Percentiles rank a stretch among this genome's conserved stretches.
phyloP scores from a whole-genome alignment of 2,888 invertebrate species.

The Hypena proboscidalis region DNA sequence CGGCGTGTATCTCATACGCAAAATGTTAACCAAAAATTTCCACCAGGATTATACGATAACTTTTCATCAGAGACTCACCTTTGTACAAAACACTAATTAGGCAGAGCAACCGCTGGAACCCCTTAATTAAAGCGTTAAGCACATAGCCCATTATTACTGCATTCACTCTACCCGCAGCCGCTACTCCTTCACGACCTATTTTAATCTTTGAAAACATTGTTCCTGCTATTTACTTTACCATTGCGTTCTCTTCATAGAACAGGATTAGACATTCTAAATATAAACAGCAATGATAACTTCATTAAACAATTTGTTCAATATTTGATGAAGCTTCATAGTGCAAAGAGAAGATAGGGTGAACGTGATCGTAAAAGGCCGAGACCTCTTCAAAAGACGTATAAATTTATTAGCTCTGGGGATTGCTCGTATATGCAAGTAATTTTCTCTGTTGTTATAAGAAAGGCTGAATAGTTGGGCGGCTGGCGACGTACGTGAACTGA shows the following conservation, averaged over 20 bases:
- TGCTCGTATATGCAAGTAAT: slow-evolving; percentile 32
- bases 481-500: slow-evolving; percentile 34
- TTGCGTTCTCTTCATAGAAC: background rate
- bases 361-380: slow-evolving; percentile 29
- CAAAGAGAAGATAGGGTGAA: slow-evolving; percentile 24
- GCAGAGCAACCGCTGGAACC: slow-evolving; percentile 22
- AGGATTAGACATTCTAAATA: background rate
- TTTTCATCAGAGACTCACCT: slow-evolving; percentile 25
- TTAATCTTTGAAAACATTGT: background rate
- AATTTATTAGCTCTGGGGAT: slow-evolving; percentile 40
- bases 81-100: slow-evolving; percentile 38
- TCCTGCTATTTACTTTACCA: slow-evolving; percentile 9
- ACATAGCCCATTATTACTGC: slow-evolving; percentile 31
- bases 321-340: slow-evolving; percentile 10
- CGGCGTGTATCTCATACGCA: no score
- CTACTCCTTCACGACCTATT: slow-evolving; percentile 5
- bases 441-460: slow-evolving; percentile 31
- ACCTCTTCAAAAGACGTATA: slow-evolving; percentile 36
- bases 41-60: slow-evolving; percentile 34
- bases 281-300: slow-evolving; percentile 14
- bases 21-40: slow-evolving; percentile 24
- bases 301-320: background rate
- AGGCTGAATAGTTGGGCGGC: slow-evolving; percentile 4
- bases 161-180: slow-evolving; percentile 9
- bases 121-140: slow-evolving; percentile 38